Conservation (phyloP, 2,888 invertebrate genomes). For the Trichogramma evanescens region DNA sequence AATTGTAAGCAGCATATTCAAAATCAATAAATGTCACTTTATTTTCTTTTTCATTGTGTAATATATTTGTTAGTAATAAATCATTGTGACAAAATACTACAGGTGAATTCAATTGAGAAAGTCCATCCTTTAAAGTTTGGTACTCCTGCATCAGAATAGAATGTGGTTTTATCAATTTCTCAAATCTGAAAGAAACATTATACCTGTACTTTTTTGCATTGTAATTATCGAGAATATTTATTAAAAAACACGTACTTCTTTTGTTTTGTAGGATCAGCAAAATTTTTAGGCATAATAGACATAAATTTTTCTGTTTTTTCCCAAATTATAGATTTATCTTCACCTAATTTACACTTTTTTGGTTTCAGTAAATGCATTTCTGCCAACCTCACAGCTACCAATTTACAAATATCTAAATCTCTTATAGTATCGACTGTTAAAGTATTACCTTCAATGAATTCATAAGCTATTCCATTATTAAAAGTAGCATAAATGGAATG, state of each 20-base stretch:
- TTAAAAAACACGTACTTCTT: conserved; percentile 55
- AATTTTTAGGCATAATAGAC: conserved; percentile 64
- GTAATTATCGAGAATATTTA: background rate
- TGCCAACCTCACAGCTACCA: conserved; percentile 78
- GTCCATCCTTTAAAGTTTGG: conserved; percentile 56
- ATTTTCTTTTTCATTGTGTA: conserved; percentile 66
- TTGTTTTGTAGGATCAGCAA: conserved; percentile 62
- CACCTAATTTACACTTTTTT: conserved; percentile 13
- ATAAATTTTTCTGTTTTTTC: conserved; percentile 68
- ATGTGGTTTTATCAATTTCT: conserved; percentile 60
- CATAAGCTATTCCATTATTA: conserved; percentile 88
- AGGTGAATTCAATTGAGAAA: conserved; percentile 63
- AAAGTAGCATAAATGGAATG: conserved; percentile 86
- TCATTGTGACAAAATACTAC: conserved; percentile 97
- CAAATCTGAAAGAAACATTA: conserved; percentile 54
- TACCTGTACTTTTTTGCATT: background rate
- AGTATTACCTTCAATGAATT: conserved; percentile 77
- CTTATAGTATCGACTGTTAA: conserved; percentile 60
- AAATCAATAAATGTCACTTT: conserved; percentile 90
- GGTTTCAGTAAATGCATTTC: conserved; percentile 65
- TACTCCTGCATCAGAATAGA: conserved; percentile 65
- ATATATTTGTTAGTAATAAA: conserved; percentile 87
- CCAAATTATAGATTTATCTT: conserved; percentile 65
- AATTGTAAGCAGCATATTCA: conserved; percentile 91
- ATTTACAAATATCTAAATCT: conserved; percentile 60